Conservation (phyloP, 35 echinoderm and acorn worm genomes). For the Diadema setosum region DNA sequence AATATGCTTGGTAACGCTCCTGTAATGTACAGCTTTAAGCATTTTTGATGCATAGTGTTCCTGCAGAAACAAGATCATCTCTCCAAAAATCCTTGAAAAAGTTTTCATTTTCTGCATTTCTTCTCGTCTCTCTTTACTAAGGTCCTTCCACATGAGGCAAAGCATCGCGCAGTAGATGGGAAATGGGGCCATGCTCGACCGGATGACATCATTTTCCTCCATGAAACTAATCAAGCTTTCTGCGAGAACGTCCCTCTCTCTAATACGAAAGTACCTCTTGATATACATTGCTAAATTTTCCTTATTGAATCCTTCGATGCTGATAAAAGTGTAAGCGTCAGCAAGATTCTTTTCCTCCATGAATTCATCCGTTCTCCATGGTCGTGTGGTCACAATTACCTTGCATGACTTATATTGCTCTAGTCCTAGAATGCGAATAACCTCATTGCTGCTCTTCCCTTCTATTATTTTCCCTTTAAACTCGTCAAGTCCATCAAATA, state of each 20-base stretch:
- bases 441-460: too few relatives aligned
- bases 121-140: background rate
- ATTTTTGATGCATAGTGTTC: background rate
- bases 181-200: background rate
- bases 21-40: too few relatives aligned
- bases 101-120: background rate
- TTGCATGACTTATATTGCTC: too few relatives aligned
- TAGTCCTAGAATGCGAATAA: too few relatives aligned
- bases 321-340: background rate
- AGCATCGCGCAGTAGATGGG: background rate
- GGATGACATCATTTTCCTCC: background rate
- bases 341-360: background rate
- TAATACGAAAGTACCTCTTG: background rate
- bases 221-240: background rate
- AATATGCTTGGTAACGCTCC: too few relatives aligned
- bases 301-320: background rate
- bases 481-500: too few relatives aligned
- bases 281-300: background rate
- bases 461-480: too few relatives aligned
- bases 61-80: background rate
- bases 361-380: background rate
- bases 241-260: background rate
- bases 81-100: background rate
- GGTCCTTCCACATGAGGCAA: background rate
- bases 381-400: too few relatives aligned